Conservation (phyloP, 2,797 vertebrate species). For the Gallinago stenura region DNA sequence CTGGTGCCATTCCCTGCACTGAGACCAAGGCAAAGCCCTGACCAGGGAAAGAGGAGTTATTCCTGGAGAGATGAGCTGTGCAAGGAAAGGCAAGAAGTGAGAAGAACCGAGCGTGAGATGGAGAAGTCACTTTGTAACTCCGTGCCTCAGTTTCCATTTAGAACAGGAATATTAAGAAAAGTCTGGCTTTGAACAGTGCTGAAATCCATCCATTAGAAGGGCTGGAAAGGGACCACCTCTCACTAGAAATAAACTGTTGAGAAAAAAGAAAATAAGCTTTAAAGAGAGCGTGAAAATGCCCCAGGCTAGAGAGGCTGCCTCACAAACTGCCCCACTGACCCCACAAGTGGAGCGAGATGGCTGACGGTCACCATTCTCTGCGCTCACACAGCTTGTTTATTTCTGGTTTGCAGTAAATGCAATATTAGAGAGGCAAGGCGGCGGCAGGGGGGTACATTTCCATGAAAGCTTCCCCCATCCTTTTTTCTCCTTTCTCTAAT, state of each 20-base stretch:
- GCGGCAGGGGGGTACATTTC: not conserved
- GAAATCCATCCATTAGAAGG: not conserved
- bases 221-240: not conserved
- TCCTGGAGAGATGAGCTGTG: not conserved
- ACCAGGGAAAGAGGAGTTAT: not conserved
- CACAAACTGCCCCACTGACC: not conserved
- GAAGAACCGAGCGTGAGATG: not conserved
- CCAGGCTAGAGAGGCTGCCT: fast-evolving
- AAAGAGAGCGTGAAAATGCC: not conserved
- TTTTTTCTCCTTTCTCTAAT: constrained; percentile 38
- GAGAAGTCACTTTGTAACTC: not conserved
- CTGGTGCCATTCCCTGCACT: not conserved
- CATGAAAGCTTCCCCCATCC: constrained; percentile 29
- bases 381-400: not conserved
- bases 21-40: not conserved
- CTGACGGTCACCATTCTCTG: not conserved
- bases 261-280: not conserved
- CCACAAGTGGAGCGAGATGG: not conserved
- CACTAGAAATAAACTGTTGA: not conserved
- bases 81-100: not conserved
- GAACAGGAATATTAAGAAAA: not conserved
- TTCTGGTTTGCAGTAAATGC: not conserved
- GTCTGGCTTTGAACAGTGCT: not conserved
- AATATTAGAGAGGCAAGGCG: not conserved
- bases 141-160: not conserved